A percentile compares a stretch with the other conserved stretches of the same genome.
Evolutionary conservation across 1,140 invertebrate genomes (phyloP).

Genomic region (Drosophila eugracilis): DNA sequence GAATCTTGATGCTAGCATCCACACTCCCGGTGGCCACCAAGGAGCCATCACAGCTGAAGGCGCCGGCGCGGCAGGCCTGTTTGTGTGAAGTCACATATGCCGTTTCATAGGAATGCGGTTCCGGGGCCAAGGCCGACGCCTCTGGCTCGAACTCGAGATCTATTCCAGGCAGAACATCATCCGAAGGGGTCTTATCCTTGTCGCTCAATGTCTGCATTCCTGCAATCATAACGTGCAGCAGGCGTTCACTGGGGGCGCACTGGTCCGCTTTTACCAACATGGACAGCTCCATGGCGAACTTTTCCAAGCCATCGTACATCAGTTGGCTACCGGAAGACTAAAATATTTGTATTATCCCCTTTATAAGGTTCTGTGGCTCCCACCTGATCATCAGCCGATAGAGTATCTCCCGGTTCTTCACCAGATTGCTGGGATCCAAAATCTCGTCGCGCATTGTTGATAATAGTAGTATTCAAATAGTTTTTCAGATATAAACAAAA

Average conservation of each 20-base stretch:
- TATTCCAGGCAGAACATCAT: slow-evolving; percentile 92
- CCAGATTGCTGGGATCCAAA: slow-evolving; percentile 89
- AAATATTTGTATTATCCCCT: not conserved
- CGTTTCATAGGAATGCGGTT: slow-evolving; percentile 98
- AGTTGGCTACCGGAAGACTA: slow-evolving; percentile 90
- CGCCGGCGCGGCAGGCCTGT: slow-evolving; percentile 96
- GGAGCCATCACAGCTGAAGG: slow-evolving; percentile 97
- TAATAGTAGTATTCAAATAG: not conserved
- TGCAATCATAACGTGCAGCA: slow-evolving; percentile 94
- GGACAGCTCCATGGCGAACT: slow-evolving; percentile 93
- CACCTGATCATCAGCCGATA: slow-evolving; percentile 96
- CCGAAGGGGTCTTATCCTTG: slow-evolving; percentile 88
- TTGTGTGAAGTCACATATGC: slow-evolving; percentile 99
- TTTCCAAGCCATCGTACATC: slow-evolving; percentile 97
- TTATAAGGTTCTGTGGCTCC: not conserved
- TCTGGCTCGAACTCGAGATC: slow-evolving; percentile 99
- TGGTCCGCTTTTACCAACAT: slow-evolving; percentile 94
- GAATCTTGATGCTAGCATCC: slow-evolving; percentile 99
- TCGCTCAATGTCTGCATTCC: slow-evolving; percentile 94
- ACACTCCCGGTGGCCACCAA: slow-evolving; percentile 99
- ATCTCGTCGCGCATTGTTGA: slow-evolving; percentile 87
- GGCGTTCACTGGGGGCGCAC: slow-evolving; percentile 97
- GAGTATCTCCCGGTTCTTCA: slow-evolving; percentile 92
- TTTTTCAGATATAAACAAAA: slow-evolving; percentile 19
- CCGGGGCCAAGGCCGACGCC: slow-evolving; percentile 93